phyloP scores from a whole-genome alignment of 2,797 vertebrate species.

The Pterois miles region DNA sequence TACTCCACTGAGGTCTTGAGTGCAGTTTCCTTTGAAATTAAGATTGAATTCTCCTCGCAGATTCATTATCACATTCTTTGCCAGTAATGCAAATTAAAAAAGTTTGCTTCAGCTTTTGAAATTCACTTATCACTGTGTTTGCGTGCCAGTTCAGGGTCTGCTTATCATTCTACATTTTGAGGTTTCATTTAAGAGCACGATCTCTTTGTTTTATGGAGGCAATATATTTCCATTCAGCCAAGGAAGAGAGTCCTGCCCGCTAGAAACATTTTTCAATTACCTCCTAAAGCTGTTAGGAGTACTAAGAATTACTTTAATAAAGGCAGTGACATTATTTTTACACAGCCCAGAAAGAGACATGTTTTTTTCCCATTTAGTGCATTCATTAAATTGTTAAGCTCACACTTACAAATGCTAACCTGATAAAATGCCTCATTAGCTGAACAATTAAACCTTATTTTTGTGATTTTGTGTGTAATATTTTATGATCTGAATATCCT shows the following conservation, averaged over 20 bases:
- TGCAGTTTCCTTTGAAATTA: neutral
- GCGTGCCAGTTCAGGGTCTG: neutral
- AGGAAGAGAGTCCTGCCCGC: neutral
- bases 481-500: neutral
- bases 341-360: neutral
- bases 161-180: neutral
- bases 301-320: slow-evolving; percentile 6
- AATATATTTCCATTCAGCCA: slow-evolving; percentile 24
- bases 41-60: neutral
- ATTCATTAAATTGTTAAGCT: slow-evolving; percentile 15
- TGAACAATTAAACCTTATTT: neutral
- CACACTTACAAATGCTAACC: neutral
- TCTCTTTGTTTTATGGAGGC: slow-evolving; percentile 7
- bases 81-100: neutral
- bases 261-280: slow-evolving; percentile 10
- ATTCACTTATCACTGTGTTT: neutral
- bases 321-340: slow-evolving; percentile 3
- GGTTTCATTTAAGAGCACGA: slow-evolving; percentile 5
- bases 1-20: neutral
- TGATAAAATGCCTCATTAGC: neutral
- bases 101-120: neutral
- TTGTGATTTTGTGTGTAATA: neutral
- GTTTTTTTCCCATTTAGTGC: neutral
- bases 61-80: neutral
- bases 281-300: slow-evolving; percentile 4